Conservation (phyloP, 2,888 invertebrate genomes). For the Minunthozetes semirufus region DNA sequence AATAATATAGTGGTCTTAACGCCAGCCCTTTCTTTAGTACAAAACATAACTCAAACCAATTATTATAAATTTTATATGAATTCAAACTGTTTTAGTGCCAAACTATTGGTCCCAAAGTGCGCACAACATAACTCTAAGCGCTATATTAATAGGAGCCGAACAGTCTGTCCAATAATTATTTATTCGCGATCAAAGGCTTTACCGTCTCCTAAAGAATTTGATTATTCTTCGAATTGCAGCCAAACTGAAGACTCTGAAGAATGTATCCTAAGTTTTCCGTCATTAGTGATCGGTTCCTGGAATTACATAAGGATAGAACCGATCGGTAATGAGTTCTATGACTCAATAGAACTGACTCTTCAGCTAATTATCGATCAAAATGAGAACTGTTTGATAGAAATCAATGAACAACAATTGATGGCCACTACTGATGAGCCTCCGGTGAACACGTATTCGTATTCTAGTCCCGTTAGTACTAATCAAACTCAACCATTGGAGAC, state of each 20-base stretch:
- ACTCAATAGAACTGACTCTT: background rate
- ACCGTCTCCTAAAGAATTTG: background rate
- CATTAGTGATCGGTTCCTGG: constrained; percentile 14
- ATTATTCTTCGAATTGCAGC: constrained; percentile 12
- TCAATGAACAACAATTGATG: background rate
- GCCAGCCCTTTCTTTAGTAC: constrained; percentile 15
- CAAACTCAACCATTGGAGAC: background rate
- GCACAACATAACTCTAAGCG: background rate
- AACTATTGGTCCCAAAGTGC: constrained; percentile 30
- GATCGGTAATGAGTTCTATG: background rate
- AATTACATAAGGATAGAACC: constrained; percentile 26
- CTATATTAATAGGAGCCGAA: background rate
- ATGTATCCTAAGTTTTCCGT: constrained; percentile 24
- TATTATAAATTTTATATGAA: constrained; percentile 31
- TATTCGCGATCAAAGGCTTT: constrained; percentile 27
- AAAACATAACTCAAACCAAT: constrained; percentile 5
- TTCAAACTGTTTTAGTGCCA: constrained; percentile 30
- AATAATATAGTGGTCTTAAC: constrained; percentile 23
- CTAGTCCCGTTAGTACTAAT: background rate
- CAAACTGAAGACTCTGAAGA: constrained; percentile 6
- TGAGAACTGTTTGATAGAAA: background rate
- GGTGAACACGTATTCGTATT: background rate
- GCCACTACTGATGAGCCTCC: background rate
- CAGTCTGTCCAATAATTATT: constrained; percentile 23
- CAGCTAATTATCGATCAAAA: constrained; percentile 22